These are phyloP conservation scores for Monomorium pharaonis DNA, from an alignment of 1,140 invertebrate species.

Conservation along the genomic window DNA sequence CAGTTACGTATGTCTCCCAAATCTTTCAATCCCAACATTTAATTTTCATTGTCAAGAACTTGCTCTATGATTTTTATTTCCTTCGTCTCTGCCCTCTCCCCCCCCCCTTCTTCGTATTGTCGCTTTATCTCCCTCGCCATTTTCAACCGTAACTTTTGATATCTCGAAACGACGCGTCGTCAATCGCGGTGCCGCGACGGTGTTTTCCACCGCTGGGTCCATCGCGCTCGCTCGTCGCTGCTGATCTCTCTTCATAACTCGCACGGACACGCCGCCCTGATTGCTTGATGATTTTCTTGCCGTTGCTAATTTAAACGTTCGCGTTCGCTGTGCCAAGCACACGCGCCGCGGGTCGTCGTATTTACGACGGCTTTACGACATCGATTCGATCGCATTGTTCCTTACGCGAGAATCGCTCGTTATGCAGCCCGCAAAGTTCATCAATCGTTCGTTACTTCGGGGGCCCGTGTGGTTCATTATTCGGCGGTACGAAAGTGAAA, in stretches of 20 bases:
- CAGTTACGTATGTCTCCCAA: too few species aligned
- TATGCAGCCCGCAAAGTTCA: constrained; percentile 8
- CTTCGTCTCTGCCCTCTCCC: background rate
- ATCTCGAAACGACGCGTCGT: background rate
- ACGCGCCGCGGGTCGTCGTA: background rate
- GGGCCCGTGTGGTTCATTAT: constrained; percentile 24
- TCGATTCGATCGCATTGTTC: constrained; percentile 29
- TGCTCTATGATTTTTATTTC: background rate
- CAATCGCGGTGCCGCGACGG: background rate
- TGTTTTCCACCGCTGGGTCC: background rate
- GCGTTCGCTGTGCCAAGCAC: background rate
- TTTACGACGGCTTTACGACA: constrained; percentile 25
- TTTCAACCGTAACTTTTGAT: background rate
- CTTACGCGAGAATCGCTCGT: constrained; percentile 21
- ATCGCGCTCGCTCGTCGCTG: background rate
- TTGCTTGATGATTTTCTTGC: constrained; percentile 53
- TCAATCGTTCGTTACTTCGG: constrained; percentile 40
- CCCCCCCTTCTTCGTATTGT: background rate
- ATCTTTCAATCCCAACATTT: too few species aligned
- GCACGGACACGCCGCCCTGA: background rate
- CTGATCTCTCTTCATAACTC: background rate
- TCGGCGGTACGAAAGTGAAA: constrained; percentile 39
- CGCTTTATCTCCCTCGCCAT: too few species aligned
- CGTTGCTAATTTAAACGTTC: constrained; percentile 37
- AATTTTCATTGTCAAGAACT: too few species aligned